These are phyloP conservation scores for Hepsetus odoe DNA, from an alignment of 2,113 vertebrate genomes.

Conservation along the genomic window DNA sequence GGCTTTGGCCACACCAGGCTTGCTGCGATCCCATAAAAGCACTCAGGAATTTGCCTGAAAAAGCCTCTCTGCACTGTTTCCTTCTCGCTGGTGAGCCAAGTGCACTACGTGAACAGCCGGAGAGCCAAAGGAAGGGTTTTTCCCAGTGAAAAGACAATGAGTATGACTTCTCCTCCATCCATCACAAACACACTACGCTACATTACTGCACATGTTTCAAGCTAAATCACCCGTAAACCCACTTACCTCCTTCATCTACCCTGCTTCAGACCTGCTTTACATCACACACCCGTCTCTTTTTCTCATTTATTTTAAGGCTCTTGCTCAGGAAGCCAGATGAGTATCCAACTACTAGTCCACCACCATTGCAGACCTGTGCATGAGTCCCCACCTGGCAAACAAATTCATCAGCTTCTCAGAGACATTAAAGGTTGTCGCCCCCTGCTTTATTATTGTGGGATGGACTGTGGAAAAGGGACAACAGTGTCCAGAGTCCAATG, in stretches of 20 bases:
- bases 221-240: constrained; percentile 40
- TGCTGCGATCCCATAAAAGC: not conserved
- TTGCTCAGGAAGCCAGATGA: too few species aligned
- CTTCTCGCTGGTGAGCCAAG: not conserved
- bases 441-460: not conserved
- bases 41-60: not conserved
- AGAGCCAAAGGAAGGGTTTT: not conserved
- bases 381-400: not conserved
- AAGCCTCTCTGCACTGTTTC: not conserved
- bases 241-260: not conserved
- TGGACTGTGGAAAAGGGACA: constrained; percentile 1
- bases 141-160: constrained; percentile 5
- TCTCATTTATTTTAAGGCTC: too few species aligned
- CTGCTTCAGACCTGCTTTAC: not conserved
- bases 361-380: not conserved
- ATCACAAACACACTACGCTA: not conserved
- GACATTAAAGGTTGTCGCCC: not conserved
- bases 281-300: not conserved
- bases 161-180: constrained; percentile 12
- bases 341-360: not conserved
- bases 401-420: not conserved
- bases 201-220: constrained; percentile 20
- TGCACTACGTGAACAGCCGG: not conserved
- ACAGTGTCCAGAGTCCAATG: not conserved
- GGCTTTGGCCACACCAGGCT: not conserved